Percentiles rank a stretch among this genome's conserved stretches.
Evolutionary conservation across 2,888 invertebrate species (phyloP).

Genomic region (Formica aserva): DNA sequence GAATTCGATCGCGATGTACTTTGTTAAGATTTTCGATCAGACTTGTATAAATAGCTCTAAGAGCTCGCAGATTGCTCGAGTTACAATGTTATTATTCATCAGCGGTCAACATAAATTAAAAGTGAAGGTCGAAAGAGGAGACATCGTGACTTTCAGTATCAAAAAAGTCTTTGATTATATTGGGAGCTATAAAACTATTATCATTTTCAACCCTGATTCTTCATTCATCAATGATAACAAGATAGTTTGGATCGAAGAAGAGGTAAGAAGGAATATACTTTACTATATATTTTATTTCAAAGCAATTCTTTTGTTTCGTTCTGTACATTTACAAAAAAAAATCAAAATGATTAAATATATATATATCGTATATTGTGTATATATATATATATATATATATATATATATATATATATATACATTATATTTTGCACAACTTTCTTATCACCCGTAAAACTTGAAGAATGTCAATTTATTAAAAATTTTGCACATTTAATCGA

Average conservation of each 20-base stretch:
- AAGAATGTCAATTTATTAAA: neutral
- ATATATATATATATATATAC: too few relatives aligned
- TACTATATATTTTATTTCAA: neutral
- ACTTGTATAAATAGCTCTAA: constrained; percentile 11
- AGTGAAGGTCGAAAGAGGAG: neutral
- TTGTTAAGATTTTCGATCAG: constrained; percentile 16
- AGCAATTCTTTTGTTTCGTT: neutral
- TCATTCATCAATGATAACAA: constrained; percentile 10
- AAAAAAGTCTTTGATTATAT: neutral
- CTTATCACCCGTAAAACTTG: neutral
- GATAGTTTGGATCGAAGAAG: neutral
- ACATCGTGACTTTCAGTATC: neutral
- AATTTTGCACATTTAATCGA: neutral
- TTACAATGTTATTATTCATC: constrained; percentile 6
- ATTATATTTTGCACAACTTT: neutral
- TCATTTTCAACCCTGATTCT: neutral
- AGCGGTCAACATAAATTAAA: neutral
- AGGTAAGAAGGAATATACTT: constrained; percentile 36
- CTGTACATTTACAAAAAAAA: neutral
- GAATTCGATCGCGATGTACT: constrained; percentile 3
- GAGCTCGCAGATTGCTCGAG: constrained; percentile 3
- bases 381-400: too few relatives aligned
- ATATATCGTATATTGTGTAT: too few relatives aligned
- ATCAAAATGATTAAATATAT: neutral
- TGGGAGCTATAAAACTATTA: neutral